Evolutionary conservation across 2,888 invertebrate genomes (phyloP), one percentile per base, ranked within the genome.

Genomic region (Fragum sueziense): DNA sequence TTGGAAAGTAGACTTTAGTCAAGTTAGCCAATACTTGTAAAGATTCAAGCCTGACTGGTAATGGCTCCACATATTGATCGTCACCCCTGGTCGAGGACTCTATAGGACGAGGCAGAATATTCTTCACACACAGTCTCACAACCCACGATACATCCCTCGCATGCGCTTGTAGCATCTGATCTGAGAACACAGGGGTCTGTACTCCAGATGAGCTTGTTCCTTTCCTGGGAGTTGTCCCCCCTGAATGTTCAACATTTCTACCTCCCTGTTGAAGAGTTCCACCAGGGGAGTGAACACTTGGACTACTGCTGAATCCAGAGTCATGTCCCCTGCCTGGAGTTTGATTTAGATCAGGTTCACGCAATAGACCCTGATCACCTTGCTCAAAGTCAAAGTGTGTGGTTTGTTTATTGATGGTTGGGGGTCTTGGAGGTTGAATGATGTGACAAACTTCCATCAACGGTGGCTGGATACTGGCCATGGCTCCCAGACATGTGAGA

Each of bases 1-100:
- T 93, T 0, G 90, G 86, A 79, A 93, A 93, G 84, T 93, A 93
- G 70, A 91, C 91, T 74, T 91, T 92, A 6, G 91, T 88, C 3
- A 94, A 86, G 31, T 90, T 88, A 29, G 91, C 90, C 29, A 94
- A 87, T 2, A 93, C 95, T 94, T 97, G 96, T 0, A 97, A 94
- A 20, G 97, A 96, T 93, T 97, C 97, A 27, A 97, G 93, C 79
- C 96, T 95, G 65, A 97, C 95, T 25, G 97, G 96, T 22, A 95
- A 95, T 11, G 93, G 91, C 71, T 91, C 90, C 27, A 82, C 79
- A 25, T 80, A 72, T 20, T 52, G 31, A 22, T 84, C 86, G 11
- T 79, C 74, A 31, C 69, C 62, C 27, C 72, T 75, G 41, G 75
- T 76, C 27, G 62, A 67, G 41, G 72, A 70, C 1, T 81, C 75